Evolutionary conservation across 2,113 vertebrate species (phyloP).

Genomic region (Pluvianellus socialis): DNA sequence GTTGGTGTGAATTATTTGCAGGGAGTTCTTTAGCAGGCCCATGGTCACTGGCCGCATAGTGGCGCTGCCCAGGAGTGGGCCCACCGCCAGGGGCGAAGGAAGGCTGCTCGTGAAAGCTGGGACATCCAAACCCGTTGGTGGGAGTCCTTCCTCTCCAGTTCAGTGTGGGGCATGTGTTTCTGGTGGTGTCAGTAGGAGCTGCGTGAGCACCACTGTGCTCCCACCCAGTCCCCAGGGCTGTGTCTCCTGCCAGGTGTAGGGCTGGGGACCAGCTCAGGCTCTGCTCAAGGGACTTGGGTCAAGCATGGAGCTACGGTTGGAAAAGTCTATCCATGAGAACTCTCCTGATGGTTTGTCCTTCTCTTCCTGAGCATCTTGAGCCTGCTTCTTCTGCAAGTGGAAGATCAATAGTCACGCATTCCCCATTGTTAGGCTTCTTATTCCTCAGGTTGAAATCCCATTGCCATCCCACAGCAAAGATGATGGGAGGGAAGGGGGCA

Average conservation of each 20-base stretch:
- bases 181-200: neutral
- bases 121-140: accelerated
- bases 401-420: neutral
- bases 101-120: neutral
- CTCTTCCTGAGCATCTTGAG: neutral
- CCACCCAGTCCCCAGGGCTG: neutral
- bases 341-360: neutral
- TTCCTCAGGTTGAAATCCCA: neutral
- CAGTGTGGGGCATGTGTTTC: neutral
- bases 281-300: neutral
- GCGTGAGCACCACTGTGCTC: neutral
- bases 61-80: neutral
- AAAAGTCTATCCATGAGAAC: neutral
- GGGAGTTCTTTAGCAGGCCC: conserved; percentile 41
- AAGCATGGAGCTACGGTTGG: neutral
- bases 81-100: neutral
- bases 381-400: neutral
- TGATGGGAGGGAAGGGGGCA: neutral
- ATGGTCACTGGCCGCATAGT: conserved; percentile 1
- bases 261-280: neutral
- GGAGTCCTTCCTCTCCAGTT: neutral
- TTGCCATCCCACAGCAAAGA: neutral
- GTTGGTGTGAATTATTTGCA: conserved; percentile 76
- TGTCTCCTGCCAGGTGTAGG: neutral
- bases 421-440: neutral